These are phyloP conservation scores for Eulacestoma nigropectus DNA, from an alignment of 2,113 vertebrate species.

Conservation along the genomic window DNA sequence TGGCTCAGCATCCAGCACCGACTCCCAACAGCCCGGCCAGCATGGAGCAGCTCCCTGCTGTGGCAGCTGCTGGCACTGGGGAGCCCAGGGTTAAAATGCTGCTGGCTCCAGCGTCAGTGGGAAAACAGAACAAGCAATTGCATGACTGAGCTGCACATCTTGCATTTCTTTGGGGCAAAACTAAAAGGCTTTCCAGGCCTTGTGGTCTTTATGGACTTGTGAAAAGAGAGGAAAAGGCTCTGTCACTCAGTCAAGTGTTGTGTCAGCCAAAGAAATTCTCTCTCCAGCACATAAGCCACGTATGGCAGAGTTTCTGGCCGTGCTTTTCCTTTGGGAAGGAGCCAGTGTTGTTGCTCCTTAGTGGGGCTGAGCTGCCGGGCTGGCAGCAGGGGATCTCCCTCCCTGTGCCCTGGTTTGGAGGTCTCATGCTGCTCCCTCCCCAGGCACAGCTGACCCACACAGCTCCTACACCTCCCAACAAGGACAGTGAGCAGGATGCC, in stretches of 20 bases:
- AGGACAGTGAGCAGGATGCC: rapidly evolving
- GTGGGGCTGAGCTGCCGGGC: background rate
- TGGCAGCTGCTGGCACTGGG: rapidly evolving
- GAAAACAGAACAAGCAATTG: background rate
- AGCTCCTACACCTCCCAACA: rapidly evolving
- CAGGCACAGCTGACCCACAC: background rate
- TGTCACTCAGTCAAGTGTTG: background rate
- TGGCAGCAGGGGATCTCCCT: background rate
- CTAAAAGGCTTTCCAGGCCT: background rate
- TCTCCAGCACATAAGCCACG: background rate
- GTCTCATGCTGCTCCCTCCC: background rate
- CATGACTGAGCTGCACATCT: background rate
- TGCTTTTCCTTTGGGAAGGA: background rate
- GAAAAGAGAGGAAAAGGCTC: background rate
- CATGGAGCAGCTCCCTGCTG: rapidly evolving
- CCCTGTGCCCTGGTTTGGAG: background rate
- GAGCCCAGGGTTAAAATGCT: background rate
- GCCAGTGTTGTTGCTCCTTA: background rate
- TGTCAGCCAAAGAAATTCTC: background rate
- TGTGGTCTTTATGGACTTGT: background rate
- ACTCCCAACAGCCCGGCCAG: rapidly evolving
- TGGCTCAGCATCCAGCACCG: rapidly evolving
- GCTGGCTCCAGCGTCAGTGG: background rate
- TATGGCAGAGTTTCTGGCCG: background rate
- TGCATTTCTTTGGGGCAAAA: background rate